Conservation (phyloP, 2,888 invertebrate genomes). For the Elegia similella region DNA sequence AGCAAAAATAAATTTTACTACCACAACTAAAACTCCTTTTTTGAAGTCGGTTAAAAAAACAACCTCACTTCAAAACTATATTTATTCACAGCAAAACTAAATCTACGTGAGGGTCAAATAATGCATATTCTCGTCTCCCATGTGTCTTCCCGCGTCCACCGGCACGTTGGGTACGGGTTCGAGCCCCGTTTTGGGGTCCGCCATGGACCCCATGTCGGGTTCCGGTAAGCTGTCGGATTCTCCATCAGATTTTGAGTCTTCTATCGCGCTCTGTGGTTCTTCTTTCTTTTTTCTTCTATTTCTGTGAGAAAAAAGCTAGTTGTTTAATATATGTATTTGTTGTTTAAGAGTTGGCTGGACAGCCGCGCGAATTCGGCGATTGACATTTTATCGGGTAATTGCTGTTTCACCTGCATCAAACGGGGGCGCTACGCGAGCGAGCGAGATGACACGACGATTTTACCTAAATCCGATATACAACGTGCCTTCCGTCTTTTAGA, state of each 20-base stretch:
- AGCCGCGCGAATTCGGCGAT: too few relatives aligned
- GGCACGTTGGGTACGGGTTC: not conserved
- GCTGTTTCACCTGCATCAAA: too few relatives aligned
- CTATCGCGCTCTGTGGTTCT: conserved; percentile 6
- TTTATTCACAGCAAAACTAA: not conserved
- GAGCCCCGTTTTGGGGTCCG: not conserved
- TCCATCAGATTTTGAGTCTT: not conserved
- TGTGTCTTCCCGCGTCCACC: not conserved
- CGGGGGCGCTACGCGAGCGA: too few relatives aligned
- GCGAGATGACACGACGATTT: too few relatives aligned
- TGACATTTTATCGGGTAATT: too few relatives aligned
- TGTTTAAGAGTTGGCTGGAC: too few relatives aligned
- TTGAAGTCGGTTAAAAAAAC: too few relatives aligned
- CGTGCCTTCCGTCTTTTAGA: too few relatives aligned
- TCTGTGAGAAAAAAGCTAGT: conserved; percentile 18
- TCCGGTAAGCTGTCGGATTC: conserved; percentile 1
- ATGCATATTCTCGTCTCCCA: not conserved
- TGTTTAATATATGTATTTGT: too few relatives aligned
- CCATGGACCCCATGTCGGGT: not conserved
- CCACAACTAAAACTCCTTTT: too few relatives aligned
- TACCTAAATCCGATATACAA: too few relatives aligned
- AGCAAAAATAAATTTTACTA: too few relatives aligned
- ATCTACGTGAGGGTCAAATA: not conserved
- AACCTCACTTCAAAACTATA: not conserved
- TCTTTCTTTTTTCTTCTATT: conserved; percentile 24